These are phyloP conservation scores for Thripadectes ignobilis DNA, from an alignment of 2,797 vertebrate genomes.

Conservation along the genomic window DNA sequence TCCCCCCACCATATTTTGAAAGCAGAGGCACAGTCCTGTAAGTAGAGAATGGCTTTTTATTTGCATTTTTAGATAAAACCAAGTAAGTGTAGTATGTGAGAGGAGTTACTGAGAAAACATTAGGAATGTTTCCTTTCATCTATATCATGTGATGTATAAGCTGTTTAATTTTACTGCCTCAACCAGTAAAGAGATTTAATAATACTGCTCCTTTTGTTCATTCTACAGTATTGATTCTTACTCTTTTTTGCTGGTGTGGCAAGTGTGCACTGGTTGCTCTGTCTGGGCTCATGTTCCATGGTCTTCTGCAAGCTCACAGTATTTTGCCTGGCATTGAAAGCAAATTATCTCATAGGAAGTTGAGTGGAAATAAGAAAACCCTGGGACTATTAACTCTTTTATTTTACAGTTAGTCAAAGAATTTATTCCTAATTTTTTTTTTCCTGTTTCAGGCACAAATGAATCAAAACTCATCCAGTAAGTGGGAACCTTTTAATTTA, in stretches of 20 bases:
- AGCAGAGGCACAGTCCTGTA: constrained; percentile 82
- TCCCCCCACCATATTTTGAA: constrained; percentile 43
- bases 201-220: background rate
- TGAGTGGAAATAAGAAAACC: background rate
- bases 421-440: constrained; percentile 38
- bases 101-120: background rate
- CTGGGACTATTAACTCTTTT: background rate
- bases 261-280: background rate
- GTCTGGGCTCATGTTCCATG: background rate
- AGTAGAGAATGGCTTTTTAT: constrained; percentile 72
- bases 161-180: background rate
- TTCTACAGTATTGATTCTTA: background rate
- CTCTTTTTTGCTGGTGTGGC: background rate
- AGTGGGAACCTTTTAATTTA: constrained; percentile 76
- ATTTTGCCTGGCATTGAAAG: background rate
- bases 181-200: background rate
- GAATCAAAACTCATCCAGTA: constrained; percentile 93
- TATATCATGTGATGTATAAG: background rate
- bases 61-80: constrained; percentile 56
- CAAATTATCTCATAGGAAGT: background rate
- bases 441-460: constrained; percentile 86
- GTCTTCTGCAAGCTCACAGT: background rate
- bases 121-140: background rate
- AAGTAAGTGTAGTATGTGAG: background rate
- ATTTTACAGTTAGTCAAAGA: background rate